phyloP scores from a whole-genome alignment of 64 coral and sea anemone species.

The Trachythela sp. region DNA sequence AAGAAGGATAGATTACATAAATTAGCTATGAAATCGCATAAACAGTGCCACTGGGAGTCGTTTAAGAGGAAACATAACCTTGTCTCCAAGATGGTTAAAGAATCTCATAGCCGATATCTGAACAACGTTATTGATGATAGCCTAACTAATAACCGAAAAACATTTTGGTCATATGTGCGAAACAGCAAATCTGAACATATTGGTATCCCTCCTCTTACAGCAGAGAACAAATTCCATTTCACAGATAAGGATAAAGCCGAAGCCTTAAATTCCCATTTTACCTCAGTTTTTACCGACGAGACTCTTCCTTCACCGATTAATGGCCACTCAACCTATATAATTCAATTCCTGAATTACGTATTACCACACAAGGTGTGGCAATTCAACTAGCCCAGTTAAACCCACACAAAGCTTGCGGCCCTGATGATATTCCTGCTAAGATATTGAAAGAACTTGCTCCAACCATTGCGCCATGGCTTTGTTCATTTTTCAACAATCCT shows the following conservation, averaged over 20 bases:
- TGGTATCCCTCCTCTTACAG: background rate
- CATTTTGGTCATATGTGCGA: background rate
- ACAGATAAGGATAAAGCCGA: background rate
- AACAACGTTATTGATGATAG: constrained; percentile 32
- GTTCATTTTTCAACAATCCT: constrained; percentile 20
- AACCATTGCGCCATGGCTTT: background rate
- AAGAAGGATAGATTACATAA: constrained; percentile 45
- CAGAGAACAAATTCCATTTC: background rate
- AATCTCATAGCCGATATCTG: constrained; percentile 32
- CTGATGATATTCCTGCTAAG: constrained; percentile 1
- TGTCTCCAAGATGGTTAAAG: constrained; percentile 17
- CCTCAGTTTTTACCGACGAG: background rate
- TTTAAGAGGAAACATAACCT: constrained; percentile 13
- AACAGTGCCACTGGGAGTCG: constrained; percentile 7
- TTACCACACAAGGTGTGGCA: constrained; percentile 8
- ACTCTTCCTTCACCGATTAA: constrained; percentile 1
- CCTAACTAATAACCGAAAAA: background rate
- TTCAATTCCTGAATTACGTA: constrained; percentile 13
- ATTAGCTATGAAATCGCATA: background rate
- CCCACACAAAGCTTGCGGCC: constrained; percentile 20
- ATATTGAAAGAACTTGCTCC: background rate
- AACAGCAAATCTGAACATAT: background rate
- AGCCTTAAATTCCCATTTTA: background rate
- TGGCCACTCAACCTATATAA: constrained; percentile 19
- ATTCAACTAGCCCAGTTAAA: constrained; percentile 25